Conservation (phyloP, 2,888 invertebrate species). For the Metallyticus violacea region DNA sequence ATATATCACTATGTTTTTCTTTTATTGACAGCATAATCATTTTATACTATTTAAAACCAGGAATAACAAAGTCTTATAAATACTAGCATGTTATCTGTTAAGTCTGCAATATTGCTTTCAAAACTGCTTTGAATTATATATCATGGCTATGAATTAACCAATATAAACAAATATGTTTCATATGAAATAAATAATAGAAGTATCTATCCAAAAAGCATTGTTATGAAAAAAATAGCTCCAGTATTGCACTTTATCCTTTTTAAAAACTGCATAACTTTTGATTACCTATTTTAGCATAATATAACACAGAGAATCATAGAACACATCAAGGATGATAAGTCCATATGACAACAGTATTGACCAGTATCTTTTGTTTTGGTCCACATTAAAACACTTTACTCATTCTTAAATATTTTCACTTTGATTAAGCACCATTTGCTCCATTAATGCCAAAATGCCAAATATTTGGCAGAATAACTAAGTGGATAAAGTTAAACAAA, state of each 20-base stretch:
- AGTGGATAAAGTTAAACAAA: neutral
- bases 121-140: neutral
- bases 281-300: neutral
- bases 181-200: neutral
- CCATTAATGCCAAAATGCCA: neutral
- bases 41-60: neutral
- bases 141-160: neutral
- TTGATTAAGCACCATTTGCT: neutral
- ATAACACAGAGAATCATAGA: neutral
- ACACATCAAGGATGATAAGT: neutral
- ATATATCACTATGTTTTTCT: neutral
- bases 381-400: too few species aligned
- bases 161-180: neutral
- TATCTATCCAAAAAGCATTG: neutral
- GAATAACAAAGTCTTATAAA: neutral
- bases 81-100: neutral
- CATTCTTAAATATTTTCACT: neutral
- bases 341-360: neutral
- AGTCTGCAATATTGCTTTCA: neutral
- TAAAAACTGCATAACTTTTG: neutral
- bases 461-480: neutral
- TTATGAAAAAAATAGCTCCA: neutral
- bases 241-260: neutral
- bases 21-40: neutral
- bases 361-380: neutral